These are phyloP conservation scores for Galerucella calmariensis DNA, from an alignment of 2,888 invertebrate genomes.

Conservation along the genomic window DNA sequence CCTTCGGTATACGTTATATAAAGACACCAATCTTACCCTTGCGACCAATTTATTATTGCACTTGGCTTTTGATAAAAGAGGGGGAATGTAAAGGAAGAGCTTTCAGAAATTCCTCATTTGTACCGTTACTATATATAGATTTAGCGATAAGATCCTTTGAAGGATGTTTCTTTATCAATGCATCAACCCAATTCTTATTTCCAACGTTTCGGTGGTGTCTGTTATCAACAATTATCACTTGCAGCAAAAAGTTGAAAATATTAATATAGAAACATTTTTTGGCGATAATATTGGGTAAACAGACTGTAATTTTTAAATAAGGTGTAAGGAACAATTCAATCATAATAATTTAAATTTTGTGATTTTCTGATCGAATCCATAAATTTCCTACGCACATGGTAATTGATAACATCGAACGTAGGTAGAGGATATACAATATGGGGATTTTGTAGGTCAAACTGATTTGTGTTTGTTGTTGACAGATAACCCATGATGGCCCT, in stretches of 20 bases:
- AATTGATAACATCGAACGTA: conserved; percentile 56
- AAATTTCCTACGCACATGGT: conserved; percentile 24
- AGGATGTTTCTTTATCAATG: too few species aligned
- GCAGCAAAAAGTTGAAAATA: too few species aligned
- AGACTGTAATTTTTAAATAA: too few species aligned
- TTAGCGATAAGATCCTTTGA: too few species aligned
- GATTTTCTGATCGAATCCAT: neutral
- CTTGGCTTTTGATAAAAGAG: neutral
- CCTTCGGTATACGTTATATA: neutral
- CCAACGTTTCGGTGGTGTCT: too few species aligned
- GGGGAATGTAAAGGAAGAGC: neutral
- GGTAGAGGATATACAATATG: conserved; percentile 56
- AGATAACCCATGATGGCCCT: conserved; percentile 48
- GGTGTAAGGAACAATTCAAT: too few species aligned
- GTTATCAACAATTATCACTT: too few species aligned
- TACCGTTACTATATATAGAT: neutral
- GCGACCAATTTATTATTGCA: neutral
- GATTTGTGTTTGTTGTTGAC: conserved; percentile 60
- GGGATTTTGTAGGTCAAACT: conserved; percentile 59
- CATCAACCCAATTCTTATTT: too few species aligned
- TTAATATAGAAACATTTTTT: too few species aligned
- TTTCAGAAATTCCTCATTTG: neutral
- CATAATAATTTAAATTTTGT: neutral
- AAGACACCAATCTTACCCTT: neutral
- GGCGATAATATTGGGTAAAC: too few species aligned